A percentile compares a stretch with the other conserved stretches of the same genome.
These are phyloP conservation scores for Orthonychiurus folsomi DNA, from an alignment of 2,888 invertebrate species.

Conservation along the genomic window DNA sequence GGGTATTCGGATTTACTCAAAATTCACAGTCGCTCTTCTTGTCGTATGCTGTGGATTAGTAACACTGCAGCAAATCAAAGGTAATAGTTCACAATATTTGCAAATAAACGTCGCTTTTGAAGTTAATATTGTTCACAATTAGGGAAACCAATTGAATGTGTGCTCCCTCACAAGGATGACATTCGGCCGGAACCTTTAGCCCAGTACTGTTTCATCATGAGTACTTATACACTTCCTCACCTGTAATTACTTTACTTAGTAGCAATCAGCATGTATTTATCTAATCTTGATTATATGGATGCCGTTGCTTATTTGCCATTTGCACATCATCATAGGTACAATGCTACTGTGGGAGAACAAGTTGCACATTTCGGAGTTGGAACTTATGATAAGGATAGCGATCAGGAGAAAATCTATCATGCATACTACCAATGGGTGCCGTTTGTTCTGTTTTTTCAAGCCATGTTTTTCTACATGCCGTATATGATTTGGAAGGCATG, in stretches of 20 bases:
- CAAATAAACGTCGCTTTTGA: not conserved
- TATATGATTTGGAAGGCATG: conserved; percentile 42
- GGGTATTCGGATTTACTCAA: conserved; percentile 42
- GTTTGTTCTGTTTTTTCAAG: conserved; percentile 43
- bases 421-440: conserved; percentile 44
- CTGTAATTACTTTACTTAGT: conserved; percentile 26
- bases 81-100: conserved; percentile 28
- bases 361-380: conserved; percentile 43
- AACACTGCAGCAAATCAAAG: conserved; percentile 41
- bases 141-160: conserved; percentile 38
- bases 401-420: conserved; percentile 48
- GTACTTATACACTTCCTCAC: conserved; percentile 41
- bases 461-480: conserved; percentile 42
- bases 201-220: conserved; percentile 40
- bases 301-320: not conserved
- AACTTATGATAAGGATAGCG: conserved; percentile 38
- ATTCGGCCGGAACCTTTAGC: conserved; percentile 31
- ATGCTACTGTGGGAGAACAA: conserved; percentile 41
- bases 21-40: conserved; percentile 40
- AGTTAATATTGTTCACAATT: conserved; percentile 1
- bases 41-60: conserved; percentile 41
- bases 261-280: not conserved
- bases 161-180: conserved; percentile 38
- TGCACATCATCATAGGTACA: conserved; percentile 24
- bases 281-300: not conserved